Evolutionary conservation across 2,797 vertebrate species (phyloP), one percentile per base, ranked within the genome.

Genomic region (Oryzias sinensis): DNA sequence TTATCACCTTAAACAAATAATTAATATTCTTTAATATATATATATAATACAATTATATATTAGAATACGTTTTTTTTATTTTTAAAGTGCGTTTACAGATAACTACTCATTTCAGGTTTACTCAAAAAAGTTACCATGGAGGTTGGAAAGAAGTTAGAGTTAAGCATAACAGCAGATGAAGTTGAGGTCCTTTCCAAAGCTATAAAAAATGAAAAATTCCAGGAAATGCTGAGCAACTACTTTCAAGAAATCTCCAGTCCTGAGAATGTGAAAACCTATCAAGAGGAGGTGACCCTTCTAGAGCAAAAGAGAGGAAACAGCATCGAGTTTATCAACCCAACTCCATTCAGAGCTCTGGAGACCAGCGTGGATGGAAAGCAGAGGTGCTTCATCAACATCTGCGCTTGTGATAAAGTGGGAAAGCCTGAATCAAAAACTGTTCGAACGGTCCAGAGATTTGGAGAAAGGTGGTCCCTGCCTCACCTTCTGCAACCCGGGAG

Each of bases 341-440:
- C 81, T 0, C 91, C 94, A 0, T 94, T 93, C 18, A 87, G 89
- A 46, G 93, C 91, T 33, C 72, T 98, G 46, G 92, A 87, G 74
- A 96, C 94, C 4, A 96, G 92, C 75, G 52, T 91, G 63, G 76
- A 86, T 51, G 93, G 92, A 4, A 58, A 76, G 43, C 86, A 84
- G 49, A 95, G 91, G 74, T 95, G 94, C 77, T 98, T 92, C 62
- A 87, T 99, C 52, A 99, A 98, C 22, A 74, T 98, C 16, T 97
- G 96, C 56, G 56, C 86, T 73, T 94, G 90, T 76, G 72, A 84
- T 0, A 83, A 91, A 25, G 67, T 97, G 5, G 88, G 41, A 1
- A 85, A 77, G n/a, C 94, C 96, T 5, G 57, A 71, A 45, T 79
- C 80, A 46, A 77, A 59, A 14, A 2, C 74, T 0, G 83, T 70